These are phyloP conservation scores for Cyanoderma ruficeps DNA, from an alignment of 2,113 vertebrate genomes.

Conservation along the genomic window DNA sequence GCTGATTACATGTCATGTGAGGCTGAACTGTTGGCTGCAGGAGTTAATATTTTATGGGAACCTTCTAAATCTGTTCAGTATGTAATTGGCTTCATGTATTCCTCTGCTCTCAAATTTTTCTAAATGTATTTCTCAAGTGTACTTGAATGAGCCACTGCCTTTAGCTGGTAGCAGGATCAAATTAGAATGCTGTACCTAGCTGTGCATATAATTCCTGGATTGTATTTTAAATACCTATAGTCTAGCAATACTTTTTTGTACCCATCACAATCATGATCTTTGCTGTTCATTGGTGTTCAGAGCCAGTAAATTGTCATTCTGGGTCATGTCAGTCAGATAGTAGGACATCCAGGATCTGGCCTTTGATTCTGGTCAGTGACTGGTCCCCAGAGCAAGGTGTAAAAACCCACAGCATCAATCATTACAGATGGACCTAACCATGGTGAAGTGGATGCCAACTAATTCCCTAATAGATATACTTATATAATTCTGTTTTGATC, in stretches of 20 bases:
- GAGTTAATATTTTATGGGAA: conserved; percentile 23
- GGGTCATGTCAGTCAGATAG: neutral
- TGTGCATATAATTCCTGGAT: neutral
- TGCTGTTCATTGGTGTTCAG: neutral
- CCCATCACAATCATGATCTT: neutral
- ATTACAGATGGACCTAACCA: neutral
- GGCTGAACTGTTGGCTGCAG: neutral
- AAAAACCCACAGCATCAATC: neutral
- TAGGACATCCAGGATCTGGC: neutral
- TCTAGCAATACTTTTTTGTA: neutral
- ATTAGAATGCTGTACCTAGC: neutral
- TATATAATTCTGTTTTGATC: neutral
- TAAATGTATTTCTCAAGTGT: neutral
- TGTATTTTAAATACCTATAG: neutral
- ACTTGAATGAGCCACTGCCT: neutral
- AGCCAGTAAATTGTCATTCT: neutral
- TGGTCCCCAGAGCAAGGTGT: neutral
- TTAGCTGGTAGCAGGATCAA: neutral
- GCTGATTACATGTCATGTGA: neutral
- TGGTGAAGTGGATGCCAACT: neutral
- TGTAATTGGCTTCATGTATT: neutral
- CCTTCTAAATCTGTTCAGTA: neutral
- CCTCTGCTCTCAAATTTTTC: neutral
- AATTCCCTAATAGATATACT: neutral
- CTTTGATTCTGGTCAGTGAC: neutral